These are phyloP conservation scores for Rhaphigaster nebulosa DNA, from an alignment of 2,888 invertebrate species.

Conservation along the genomic window DNA sequence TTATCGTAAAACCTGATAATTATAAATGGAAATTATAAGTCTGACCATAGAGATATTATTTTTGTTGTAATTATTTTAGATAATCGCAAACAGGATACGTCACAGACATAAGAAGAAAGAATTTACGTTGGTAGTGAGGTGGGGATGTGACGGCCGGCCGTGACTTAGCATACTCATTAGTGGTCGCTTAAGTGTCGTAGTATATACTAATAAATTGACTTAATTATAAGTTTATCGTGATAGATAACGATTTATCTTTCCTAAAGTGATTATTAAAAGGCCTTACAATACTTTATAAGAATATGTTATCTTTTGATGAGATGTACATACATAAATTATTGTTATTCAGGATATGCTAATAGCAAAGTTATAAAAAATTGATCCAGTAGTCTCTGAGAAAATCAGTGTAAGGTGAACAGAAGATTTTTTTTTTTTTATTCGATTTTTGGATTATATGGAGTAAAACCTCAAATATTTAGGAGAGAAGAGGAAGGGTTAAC, in stretches of 20 bases:
- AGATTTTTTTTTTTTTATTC: too few relatives aligned
- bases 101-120: not conserved
- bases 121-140: not conserved
- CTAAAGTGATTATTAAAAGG: not conserved
- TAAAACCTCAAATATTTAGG: too few relatives aligned
- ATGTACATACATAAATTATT: too few relatives aligned
- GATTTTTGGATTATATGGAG: too few relatives aligned
- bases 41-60: not conserved
- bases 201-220: not conserved
- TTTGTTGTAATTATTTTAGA: not conserved
- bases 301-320: too few relatives aligned
- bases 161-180: not conserved
- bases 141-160: not conserved
- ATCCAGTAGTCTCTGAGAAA: too few relatives aligned
- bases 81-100: not conserved
- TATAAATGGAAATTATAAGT: not conserved
- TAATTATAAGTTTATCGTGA: not conserved
- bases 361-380: too few relatives aligned
- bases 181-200: not conserved
- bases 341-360: too few relatives aligned
- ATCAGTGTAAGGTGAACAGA: too few relatives aligned
- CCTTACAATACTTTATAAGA: not conserved
- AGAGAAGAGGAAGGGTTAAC: too few relatives aligned
- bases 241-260: not conserved
- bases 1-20: not conserved